A percentile compares a stretch with the other conserved stretches of the same genome.
Conservation (phyloP, 2,797 vertebrate species). For the Labroides dimidiatus region DNA sequence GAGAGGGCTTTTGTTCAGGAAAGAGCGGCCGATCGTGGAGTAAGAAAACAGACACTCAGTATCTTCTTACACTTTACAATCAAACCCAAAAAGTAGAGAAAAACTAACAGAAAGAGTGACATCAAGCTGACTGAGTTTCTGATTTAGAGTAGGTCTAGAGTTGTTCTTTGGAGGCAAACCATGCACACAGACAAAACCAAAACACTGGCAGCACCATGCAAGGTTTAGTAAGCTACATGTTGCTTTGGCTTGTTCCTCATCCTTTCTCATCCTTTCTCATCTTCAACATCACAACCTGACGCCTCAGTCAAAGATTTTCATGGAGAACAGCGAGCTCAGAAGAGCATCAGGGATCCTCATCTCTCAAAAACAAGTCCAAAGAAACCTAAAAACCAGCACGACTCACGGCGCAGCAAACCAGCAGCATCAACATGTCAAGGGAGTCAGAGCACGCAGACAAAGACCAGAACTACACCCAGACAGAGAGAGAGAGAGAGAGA, state of each 20-base stretch:
- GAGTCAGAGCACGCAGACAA: constrained; percentile 52
- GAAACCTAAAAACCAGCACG: constrained; percentile 29
- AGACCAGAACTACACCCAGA: constrained; percentile 29
- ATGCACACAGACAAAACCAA: constrained; percentile 4
- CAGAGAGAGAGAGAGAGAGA: constrained; percentile 40
- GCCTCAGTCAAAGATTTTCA: constrained; percentile 32
- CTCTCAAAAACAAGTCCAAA: constrained; percentile 33
- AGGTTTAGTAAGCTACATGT: constrained; percentile 26
- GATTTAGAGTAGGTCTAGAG: not conserved
- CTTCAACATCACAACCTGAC: constrained; percentile 20
- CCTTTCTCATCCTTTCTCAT: constrained; percentile 6
- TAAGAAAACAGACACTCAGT: constrained; percentile 29
- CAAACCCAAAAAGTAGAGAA: constrained; percentile 9
- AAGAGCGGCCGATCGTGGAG: constrained; percentile 26
- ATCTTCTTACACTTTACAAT: constrained; percentile 20
- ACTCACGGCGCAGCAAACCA: constrained; percentile 22
- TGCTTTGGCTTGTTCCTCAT: constrained; percentile 18
- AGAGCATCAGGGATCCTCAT: constrained; percentile 19
- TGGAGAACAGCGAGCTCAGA: constrained; percentile 15
- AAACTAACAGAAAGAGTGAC: constrained; percentile 7
- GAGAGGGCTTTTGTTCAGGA: constrained; percentile 78
- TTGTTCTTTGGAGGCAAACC: constrained; percentile 12
- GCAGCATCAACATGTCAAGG: constrained; percentile 23
- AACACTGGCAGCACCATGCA: constrained; percentile 14
- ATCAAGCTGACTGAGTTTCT: constrained; percentile 3